These are phyloP conservation scores for Axea sp. DNA, from an alignment of 2,888 invertebrate species.

Conservation along the genomic window DNA sequence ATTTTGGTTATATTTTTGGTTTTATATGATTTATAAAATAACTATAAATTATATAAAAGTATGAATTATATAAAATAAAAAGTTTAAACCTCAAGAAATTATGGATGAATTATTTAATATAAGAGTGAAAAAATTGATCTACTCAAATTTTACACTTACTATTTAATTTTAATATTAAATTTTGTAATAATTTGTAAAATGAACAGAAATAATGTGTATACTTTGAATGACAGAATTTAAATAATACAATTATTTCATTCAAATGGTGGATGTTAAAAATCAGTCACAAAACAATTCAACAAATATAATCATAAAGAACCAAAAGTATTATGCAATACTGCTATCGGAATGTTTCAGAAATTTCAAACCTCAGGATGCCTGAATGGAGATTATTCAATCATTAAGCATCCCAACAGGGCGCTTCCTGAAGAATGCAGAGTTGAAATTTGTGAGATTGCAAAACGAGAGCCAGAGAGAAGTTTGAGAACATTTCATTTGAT, in stretches of 20 bases:
- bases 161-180: too few species aligned
- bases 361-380: slow-evolving; percentile 23
- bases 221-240: slow-evolving; percentile 20
- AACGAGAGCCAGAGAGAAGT: slow-evolving; percentile 18
- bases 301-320: not conserved
- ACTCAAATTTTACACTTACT: not conserved
- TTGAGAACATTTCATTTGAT: slow-evolving; percentile 20
- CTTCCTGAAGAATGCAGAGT: slow-evolving; percentile 27
- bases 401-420: slow-evolving; percentile 7
- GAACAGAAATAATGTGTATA: slow-evolving; percentile 28
- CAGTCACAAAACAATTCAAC: slow-evolving; percentile 17
- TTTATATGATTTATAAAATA: too few species aligned
- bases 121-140: too few species aligned
- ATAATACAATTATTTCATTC: slow-evolving; percentile 27
- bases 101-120: too few species aligned
- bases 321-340: slow-evolving; percentile 20
- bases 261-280: slow-evolving; percentile 11
- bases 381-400: slow-evolving; percentile 6
- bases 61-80: too few species aligned
- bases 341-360: slow-evolving; percentile 25
- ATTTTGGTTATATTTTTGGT: too few species aligned
- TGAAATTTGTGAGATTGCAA: slow-evolving; percentile 28
- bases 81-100: too few species aligned
- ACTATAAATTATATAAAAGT: too few species aligned
- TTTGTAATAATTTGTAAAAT: too few species aligned